phyloP scores from a whole-genome alignment of 1,140 invertebrate genomes.

The Bombus waltoni region DNA sequence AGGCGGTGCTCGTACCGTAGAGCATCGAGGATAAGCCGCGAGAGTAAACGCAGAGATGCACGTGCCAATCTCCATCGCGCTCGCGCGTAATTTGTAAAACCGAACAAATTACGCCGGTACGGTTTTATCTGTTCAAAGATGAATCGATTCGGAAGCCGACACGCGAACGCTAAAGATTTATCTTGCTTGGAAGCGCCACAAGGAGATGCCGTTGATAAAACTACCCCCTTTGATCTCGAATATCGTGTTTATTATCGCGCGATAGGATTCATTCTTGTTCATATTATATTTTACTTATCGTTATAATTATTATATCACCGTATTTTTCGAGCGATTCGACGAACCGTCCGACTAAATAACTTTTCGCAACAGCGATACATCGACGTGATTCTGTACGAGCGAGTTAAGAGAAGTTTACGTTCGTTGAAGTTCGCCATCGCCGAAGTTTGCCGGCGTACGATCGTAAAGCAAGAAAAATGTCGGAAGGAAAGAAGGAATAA shows the following conservation, averaged over 20 bases:
- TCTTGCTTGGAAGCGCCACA: neutral
- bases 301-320: fast-evolving
- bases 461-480: neutral
- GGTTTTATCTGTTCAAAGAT: conserved; percentile 18
- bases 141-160: conserved; percentile 4
- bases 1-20: conserved; percentile 11
- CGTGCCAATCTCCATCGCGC: conserved; percentile 25
- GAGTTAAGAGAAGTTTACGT: neutral
- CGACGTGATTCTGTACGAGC: neutral
- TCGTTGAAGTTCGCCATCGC: neutral
- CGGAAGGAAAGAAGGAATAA: too few relatives aligned
- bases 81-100: conserved; percentile 32
- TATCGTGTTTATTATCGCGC: neutral
- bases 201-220: neutral
- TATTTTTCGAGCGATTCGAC: neutral
- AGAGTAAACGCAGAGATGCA: neutral
- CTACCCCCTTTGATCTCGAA: neutral
- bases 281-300: neutral
- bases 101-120: neutral
- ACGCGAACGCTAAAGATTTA: neutral
- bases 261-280: fast-evolving
- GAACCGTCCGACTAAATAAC: neutral
- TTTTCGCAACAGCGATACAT: neutral
- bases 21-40: conserved; percentile 30
- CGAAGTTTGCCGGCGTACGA: neutral